Base-by-base conservation (phyloP, 2,113 vertebrate species). In the Paradoxurus hermaphroditus region DNA sequence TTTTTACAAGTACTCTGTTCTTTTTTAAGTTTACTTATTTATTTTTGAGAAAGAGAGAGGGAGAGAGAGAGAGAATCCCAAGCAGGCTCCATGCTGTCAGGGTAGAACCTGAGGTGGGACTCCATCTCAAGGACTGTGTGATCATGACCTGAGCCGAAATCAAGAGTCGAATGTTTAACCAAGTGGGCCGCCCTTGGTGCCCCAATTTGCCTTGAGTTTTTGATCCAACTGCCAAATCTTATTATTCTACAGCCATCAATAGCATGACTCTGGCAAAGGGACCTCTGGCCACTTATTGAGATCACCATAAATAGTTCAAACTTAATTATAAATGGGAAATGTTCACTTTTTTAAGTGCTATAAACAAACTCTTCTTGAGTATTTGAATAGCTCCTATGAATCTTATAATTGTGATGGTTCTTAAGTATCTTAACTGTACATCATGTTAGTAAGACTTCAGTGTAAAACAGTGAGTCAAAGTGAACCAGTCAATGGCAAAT, bases 201-300 rank as follows among this genome's bases (percentile, higher is more conserved):
- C 16, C 56, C 21, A 53, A 95, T 49, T 81, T 59, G 51, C 39
- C 34, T 92, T 86, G n/a, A 91, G 31, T 19, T 82, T 77, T 72
- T 70, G 94, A 90, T 92, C 21, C 27, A 86, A 75, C 51, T 90
- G 68, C 81, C 27, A 92, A 81, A 89, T 84, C n/a, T 63, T 95
- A 62, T 53, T 95, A 62, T 73, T 90, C 77, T 62, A 59, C 78
- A 82, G 85, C 81, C 73, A 89, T 75, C 19, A 89, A 92, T 29
- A 34, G 31, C 34, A 31, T 14, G 12, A 78, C 1, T 56, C 29
- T 34, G 78, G 44, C 15, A 25, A 59, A 83, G 46, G 29, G 68
- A 81, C 90, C 12, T 86, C 39, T 83, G 39, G 72, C 13, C 77
- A 73, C 31, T 19, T 89, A 31, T 36, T 73, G 67, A 78, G 44